phyloP scores from a whole-genome alignment of 1,140 invertebrate genomes.

The Charaxes varanes region DNA sequence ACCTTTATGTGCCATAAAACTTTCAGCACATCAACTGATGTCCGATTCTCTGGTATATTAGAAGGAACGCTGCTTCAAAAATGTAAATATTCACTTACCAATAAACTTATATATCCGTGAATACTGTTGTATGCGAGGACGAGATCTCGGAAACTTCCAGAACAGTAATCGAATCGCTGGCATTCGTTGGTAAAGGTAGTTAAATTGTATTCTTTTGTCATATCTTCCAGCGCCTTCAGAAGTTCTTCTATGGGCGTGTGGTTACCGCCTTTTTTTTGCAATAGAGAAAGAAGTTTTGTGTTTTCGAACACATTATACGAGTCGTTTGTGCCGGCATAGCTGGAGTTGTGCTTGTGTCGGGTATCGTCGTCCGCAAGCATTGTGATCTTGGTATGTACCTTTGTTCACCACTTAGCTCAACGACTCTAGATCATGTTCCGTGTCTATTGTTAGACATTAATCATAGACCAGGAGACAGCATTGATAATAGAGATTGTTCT shows the following conservation, averaged over 20 bases:
- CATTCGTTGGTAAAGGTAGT: constrained; percentile 53
- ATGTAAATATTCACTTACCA: no score
- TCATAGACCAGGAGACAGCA: no score
- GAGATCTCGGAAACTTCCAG: constrained; percentile 49
- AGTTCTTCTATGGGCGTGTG: constrained; percentile 43
- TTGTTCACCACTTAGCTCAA: constrained; percentile 37
- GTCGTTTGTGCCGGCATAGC: constrained; percentile 24
- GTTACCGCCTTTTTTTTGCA: constrained; percentile 44
- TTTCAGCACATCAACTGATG: no score
- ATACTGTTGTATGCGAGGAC: constrained; percentile 58
- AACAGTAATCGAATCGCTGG: constrained; percentile 51
- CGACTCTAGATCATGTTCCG: constrained; percentile 12
- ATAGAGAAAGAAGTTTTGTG: constrained; percentile 39
- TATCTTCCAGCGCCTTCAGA: constrained; percentile 41
- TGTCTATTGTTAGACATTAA: no score
- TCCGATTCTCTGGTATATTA: no score
- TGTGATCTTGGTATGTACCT: constrained; percentile 21
- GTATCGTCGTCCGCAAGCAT: constrained; percentile 46
- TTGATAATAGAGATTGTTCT: no score
- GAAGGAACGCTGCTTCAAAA: no score
- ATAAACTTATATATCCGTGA: constrained; percentile 60
- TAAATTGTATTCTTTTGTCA: constrained; percentile 48
- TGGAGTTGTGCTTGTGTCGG: constrained; percentile 21
- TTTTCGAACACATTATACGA: constrained; percentile 42
- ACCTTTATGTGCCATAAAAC: no score